Evolutionary conservation across 2,888 invertebrate genomes (phyloP).

Genomic region (Flabesymbios commensalis): DNA sequence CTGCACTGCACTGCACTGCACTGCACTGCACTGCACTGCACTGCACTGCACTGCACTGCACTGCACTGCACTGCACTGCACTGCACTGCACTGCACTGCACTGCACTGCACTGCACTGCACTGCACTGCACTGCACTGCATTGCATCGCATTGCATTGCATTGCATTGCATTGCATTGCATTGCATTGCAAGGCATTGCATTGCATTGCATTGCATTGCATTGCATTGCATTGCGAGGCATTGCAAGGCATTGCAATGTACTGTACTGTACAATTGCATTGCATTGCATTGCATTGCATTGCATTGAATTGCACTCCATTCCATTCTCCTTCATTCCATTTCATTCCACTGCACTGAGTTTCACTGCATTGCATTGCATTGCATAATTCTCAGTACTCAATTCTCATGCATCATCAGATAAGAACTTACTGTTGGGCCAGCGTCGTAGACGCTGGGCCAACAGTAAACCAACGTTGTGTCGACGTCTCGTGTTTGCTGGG

Average conservation of each 20-base stretch:
- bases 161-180: too few relatives aligned
- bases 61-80: too few relatives aligned
- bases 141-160: background rate
- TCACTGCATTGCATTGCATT: background rate
- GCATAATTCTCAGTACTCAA: too few relatives aligned
- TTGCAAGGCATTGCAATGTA: background rate
- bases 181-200: background rate
- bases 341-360: background rate
- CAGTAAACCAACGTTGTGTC: too few relatives aligned
- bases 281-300: background rate
- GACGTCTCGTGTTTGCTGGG: too few relatives aligned
- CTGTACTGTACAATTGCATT: conserved; percentile 1
- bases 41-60: background rate
- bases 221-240: background rate
- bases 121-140: too few relatives aligned
- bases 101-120: too few relatives aligned
- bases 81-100: background rate
- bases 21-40: background rate
- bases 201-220: background rate
- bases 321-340: too few relatives aligned
- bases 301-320: background rate
- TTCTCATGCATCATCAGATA: too few relatives aligned
- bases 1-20: background rate
- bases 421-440: too few relatives aligned
- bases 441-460: too few relatives aligned